A percentile compares a stretch with the other conserved stretches of the same genome.
Conservation (phyloP, 1,140 invertebrate species). For the Solen grandis region DNA sequence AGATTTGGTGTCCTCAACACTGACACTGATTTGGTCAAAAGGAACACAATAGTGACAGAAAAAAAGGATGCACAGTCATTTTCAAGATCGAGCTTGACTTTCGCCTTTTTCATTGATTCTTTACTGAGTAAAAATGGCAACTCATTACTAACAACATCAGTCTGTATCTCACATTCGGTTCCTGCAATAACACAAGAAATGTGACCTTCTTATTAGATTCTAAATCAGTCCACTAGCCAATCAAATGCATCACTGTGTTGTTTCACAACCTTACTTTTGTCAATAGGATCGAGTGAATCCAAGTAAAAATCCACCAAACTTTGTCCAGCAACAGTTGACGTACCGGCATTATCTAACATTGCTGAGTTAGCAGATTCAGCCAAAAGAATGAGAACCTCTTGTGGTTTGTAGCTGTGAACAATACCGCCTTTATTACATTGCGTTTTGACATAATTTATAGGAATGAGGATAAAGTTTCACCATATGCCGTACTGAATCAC, state of each 20-base stretch:
- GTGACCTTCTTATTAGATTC: conserved; percentile 7
- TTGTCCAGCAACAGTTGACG: conserved; percentile 54
- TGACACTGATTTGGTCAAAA: conserved; percentile 25
- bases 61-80: too few species aligned
- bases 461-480: too few species aligned
- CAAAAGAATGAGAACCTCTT: too few species aligned
- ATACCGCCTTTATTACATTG: too few species aligned
- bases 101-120: conserved; percentile 51
- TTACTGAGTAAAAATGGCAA: conserved; percentile 51
- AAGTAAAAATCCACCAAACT: conserved; percentile 32
- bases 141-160: conserved; percentile 53
- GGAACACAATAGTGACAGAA: conserved; percentile 57
- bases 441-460: too few species aligned
- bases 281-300: background rate
- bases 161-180: conserved; percentile 29
- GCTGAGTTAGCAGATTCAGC: conserved; percentile 48
- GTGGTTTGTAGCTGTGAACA: too few species aligned
- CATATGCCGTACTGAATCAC: too few species aligned
- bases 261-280: background rate
- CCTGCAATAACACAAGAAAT: conserved; percentile 34
- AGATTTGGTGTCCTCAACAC: conserved; percentile 13
- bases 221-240: conserved; percentile 23
- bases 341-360: conserved; percentile 58
- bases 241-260: too few species aligned
- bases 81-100: conserved; percentile 54